Conservation (phyloP, 2,888 invertebrate genomes). For the Limnephilus lunatus region DNA sequence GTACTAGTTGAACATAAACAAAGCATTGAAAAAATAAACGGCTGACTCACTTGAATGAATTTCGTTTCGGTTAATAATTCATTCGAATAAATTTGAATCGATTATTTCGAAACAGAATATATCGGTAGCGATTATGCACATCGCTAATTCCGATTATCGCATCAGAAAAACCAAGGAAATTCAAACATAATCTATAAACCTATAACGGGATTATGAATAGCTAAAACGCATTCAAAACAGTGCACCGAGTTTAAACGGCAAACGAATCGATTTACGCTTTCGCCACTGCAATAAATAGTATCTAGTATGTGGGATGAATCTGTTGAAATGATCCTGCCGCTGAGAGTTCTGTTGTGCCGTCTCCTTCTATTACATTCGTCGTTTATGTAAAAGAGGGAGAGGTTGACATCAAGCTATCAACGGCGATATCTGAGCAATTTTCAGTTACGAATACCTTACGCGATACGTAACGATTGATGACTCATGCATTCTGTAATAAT, state of each 20-base stretch:
- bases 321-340: background rate
- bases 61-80: background rate
- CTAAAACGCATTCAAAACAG: background rate
- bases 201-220: background rate
- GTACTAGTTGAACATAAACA: no score
- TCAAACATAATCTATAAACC: background rate
- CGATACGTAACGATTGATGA: background rate
- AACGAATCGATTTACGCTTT: background rate
- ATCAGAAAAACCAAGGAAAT: background rate
- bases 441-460: background rate
- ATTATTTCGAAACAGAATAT: background rate
- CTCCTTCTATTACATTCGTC: background rate
- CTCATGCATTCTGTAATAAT: background rate
- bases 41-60: background rate
- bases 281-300: background rate
- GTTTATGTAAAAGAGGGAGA: background rate
- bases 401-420: background rate
- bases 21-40: no score
- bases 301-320: background rate
- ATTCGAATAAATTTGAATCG: background rate
- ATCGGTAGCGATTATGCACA: background rate
- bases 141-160: background rate
- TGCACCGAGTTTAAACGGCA: background rate
- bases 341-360: background rate
- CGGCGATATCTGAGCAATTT: background rate